Percentiles rank a stretch among this genome's conserved stretches.
Conservation (phyloP, 2,888 invertebrate genomes). For the Endotricha flammealis region DNA sequence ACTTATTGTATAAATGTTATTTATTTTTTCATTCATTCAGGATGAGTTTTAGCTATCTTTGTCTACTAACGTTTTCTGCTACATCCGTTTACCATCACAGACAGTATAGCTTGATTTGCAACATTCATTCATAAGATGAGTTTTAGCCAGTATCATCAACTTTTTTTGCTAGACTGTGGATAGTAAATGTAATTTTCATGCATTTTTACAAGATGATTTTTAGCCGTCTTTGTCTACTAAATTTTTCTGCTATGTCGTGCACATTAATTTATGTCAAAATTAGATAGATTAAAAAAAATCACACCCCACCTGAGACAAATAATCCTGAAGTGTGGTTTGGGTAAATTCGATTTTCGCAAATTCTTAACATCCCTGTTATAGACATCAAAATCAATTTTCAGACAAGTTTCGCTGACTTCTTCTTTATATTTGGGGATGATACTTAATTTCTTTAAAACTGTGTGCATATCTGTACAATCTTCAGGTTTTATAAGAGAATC, state of each 20-base stretch:
- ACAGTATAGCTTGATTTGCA: no score
- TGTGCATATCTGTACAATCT: constrained; percentile 43
- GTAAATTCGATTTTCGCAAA: constrained; percentile 55
- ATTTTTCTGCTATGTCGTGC: background rate
- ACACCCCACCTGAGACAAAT: constrained; percentile 60
- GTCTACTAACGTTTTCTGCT: no score
- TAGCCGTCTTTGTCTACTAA: no score
- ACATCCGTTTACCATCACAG: no score
- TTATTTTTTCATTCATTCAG: no score
- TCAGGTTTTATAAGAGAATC: constrained; percentile 43
- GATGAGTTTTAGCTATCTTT: no score
- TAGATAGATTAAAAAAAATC: constrained; percentile 3
- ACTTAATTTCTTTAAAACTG: constrained; percentile 49
- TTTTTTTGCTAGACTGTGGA: no score
- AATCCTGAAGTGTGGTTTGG: constrained; percentile 61
- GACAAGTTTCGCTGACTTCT: constrained; percentile 25
- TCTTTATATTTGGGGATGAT: constrained; percentile 43
- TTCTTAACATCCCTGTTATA: constrained; percentile 61
- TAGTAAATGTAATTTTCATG: no score
- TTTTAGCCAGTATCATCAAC: no score
- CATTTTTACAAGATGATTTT: no score
- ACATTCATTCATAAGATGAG: no score
- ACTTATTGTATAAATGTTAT: no score
- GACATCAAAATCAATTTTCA: constrained; percentile 60
- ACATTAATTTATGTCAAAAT: background rate